These are phyloP conservation scores for Teleogryllus oceanicus DNA, from an alignment of 2,888 invertebrate genomes.

Conservation along the genomic window DNA sequence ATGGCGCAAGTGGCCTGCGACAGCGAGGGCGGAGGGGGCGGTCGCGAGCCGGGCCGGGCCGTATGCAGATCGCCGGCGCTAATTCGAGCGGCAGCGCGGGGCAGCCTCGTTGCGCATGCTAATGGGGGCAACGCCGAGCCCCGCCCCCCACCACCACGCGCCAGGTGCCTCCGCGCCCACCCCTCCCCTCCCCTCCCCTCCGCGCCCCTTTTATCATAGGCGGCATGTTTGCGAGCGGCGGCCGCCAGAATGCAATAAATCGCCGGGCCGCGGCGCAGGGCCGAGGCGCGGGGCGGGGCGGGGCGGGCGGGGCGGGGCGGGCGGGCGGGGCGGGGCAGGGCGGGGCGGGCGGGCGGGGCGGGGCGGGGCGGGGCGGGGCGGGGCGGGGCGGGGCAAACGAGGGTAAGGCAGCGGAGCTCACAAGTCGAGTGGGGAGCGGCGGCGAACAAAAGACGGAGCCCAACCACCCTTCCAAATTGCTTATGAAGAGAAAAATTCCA, in stretches of 20 bases:
- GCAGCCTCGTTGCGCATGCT: neutral
- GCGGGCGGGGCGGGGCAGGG: neutral
- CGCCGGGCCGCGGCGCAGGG: neutral
- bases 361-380: neutral
- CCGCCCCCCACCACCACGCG: too few relatives aligned
- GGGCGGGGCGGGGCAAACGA: neutral
- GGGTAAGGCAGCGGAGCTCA: neutral
- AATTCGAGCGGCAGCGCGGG: neutral
- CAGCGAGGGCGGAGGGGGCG: neutral
- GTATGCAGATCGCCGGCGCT: neutral
- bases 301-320: neutral
- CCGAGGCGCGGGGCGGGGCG: neutral
- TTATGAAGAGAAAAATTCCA: too few relatives aligned
- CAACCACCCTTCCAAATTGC: too few relatives aligned
- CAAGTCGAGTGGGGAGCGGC: too few relatives aligned
- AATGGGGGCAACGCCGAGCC: neutral
- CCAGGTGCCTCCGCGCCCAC: neutral
- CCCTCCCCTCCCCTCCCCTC: neutral
- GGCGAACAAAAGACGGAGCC: too few relatives aligned
- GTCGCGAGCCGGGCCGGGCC: neutral
- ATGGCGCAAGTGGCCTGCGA: too few relatives aligned
- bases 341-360: neutral
- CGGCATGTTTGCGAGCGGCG: neutral
- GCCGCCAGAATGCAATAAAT: conserved; percentile 5
- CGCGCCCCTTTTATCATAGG: neutral